These are phyloP conservation scores for Lepidocyrtoides sp. DNA, from an alignment of 2,888 invertebrate species.

Conservation along the genomic window DNA sequence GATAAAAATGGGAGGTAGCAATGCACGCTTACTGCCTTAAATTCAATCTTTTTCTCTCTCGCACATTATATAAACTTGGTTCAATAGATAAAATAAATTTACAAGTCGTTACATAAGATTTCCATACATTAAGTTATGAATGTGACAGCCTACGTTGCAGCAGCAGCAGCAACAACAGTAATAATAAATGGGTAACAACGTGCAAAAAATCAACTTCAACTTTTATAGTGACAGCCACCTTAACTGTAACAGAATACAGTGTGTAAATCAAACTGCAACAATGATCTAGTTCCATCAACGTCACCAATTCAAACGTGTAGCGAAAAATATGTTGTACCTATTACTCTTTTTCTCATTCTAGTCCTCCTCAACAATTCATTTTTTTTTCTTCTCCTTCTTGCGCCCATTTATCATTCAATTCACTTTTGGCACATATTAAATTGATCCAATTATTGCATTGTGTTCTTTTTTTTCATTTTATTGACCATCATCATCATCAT, in stretches of 20 bases:
- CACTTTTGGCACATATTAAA: slow-evolving; percentile 58
- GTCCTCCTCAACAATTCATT: neutral
- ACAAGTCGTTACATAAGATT: slow-evolving; percentile 34
- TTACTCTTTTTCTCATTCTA: neutral
- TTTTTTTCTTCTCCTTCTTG: slow-evolving; percentile 47
- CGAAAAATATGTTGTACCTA: slow-evolving; percentile 11
- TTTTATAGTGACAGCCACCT: slow-evolving; percentile 47
- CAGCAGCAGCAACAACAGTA: too few relatives aligned
- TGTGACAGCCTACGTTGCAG: slow-evolving; percentile 33
- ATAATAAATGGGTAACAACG: neutral
- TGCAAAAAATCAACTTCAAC: slow-evolving; percentile 52
- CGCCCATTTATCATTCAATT: slow-evolving; percentile 62
- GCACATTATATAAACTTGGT: neutral
- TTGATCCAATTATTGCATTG: slow-evolving; percentile 63
- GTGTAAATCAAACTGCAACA: slow-evolving; percentile 47
- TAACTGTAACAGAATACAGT: slow-evolving; percentile 51
- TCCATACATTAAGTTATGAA: neutral
- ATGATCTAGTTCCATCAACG: slow-evolving; percentile 60
- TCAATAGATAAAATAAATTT: slow-evolving; percentile 26
- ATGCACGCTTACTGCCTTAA: neutral
- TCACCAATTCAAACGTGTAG: slow-evolving; percentile 39
- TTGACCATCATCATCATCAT: slow-evolving; percentile 37
- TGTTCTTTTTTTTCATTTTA: slow-evolving; percentile 52
- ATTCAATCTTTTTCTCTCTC: neutral
- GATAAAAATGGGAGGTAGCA: too few relatives aligned